Conservation (phyloP, 2,888 invertebrate genomes). For the Shargacucullia verbasci region DNA sequence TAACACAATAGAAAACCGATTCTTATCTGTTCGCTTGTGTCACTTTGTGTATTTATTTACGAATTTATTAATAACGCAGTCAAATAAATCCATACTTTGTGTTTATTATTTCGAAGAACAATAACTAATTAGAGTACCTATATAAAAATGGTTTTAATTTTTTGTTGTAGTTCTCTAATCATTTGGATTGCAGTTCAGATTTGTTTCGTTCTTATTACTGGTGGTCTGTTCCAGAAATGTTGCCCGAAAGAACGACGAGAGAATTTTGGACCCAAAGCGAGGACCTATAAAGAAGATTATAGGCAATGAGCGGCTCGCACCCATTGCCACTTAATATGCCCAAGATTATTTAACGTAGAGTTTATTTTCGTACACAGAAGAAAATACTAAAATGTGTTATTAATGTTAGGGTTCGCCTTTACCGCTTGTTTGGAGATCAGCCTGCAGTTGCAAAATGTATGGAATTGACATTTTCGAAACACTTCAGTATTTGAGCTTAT, state of each 20-base stretch:
- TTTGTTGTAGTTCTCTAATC: background rate
- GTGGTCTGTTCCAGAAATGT: constrained; percentile 77
- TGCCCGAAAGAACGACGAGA: constrained; percentile 79
- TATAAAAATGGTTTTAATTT: too few species aligned
- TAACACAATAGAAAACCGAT: too few species aligned
- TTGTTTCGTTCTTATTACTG: constrained; percentile 52
- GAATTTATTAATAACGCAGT: too few species aligned
- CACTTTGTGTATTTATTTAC: too few species aligned
- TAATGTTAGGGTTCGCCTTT: background rate
- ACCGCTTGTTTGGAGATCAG: background rate
- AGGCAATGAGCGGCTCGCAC: constrained; percentile 79
- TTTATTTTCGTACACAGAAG: constrained; percentile 41
- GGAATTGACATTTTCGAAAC: too few species aligned
- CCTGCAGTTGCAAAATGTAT: too few species aligned
- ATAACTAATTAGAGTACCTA: too few species aligned
- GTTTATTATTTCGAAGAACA: too few species aligned
- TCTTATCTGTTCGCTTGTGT: too few species aligned
- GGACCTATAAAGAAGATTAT: constrained; percentile 83
- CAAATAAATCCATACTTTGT: too few species aligned
- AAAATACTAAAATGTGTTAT: background rate
- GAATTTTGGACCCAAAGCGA: constrained; percentile 85
- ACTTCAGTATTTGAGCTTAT: too few species aligned
- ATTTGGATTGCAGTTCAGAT: constrained; percentile 31
- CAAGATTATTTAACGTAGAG: constrained; percentile 32
- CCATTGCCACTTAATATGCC: constrained; percentile 73